Evolutionary conservation across 2,113 vertebrate species (phyloP).

Genomic region (Onychorhynchus coronatus): DNA sequence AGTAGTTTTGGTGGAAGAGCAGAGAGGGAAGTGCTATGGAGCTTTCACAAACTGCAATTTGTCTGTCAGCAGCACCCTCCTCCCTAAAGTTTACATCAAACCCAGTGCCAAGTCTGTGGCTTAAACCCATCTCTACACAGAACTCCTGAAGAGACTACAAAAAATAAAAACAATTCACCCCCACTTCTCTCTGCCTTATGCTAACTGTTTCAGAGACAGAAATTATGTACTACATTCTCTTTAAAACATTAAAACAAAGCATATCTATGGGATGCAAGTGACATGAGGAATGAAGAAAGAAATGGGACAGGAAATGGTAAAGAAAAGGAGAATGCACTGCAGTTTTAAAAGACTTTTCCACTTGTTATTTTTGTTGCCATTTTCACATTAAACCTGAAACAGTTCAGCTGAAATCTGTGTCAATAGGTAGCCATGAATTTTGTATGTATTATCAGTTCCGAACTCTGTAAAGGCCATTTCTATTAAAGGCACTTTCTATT

Average conservation of each 20-base stretch:
- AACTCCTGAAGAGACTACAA: not conserved
- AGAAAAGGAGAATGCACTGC: not conserved
- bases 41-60: not conserved
- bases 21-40: rapidly evolving
- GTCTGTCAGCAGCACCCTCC: not conserved
- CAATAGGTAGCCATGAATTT: not conserved
- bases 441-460: not conserved
- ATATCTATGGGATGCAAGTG: not conserved
- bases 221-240: not conserved
- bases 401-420: not conserved
- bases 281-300: not conserved
- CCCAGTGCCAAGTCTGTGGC: not conserved
- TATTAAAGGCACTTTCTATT: too few relatives aligned
- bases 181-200: not conserved
- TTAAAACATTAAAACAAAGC: not conserved
- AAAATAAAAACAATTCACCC: rapidly evolving
- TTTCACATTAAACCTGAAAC: not conserved
- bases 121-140: not conserved
- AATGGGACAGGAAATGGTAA: not conserved
- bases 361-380: not conserved
- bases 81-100: not conserved
- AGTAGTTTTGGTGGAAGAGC: not conserved
- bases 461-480: not conserved
- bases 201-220: not conserved
- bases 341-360: not conserved